A percentile compares a stretch with the other conserved stretches of the same genome.
Conservation (phyloP, 2,888 invertebrate species). For the Galerucella pusilla region DNA sequence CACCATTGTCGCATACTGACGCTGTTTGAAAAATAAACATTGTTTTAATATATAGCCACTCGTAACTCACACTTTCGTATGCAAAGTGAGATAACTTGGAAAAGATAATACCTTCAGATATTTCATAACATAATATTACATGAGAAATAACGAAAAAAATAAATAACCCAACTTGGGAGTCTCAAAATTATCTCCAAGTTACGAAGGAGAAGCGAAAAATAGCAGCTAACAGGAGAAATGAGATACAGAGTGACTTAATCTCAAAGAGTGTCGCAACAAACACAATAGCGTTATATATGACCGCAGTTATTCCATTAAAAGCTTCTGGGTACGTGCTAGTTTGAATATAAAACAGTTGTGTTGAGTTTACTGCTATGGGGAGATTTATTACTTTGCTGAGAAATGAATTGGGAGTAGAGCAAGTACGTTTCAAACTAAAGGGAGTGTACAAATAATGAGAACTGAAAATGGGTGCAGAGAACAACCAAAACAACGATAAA, state of each 20-base stretch:
- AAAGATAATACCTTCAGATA: constrained; percentile 26
- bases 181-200: constrained; percentile 19
- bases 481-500: neutral
- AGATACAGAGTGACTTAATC: constrained; percentile 36
- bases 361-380: constrained; percentile 11
- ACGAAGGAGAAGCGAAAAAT: neutral
- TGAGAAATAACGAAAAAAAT: constrained; percentile 34
- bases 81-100: constrained; percentile 22
- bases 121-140: constrained; percentile 36
- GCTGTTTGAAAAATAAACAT: constrained; percentile 26
- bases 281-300: constrained; percentile 38
- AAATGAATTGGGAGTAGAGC: constrained; percentile 14
- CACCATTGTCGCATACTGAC: neutral
- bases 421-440: neutral
- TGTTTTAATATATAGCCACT: constrained; percentile 20
- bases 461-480: neutral
- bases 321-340: constrained; percentile 38
- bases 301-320: constrained; percentile 40
- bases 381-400: constrained; percentile 9
- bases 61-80: constrained; percentile 25
- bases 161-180: constrained; percentile 4
- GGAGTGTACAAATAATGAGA: neutral
- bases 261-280: constrained; percentile 29
- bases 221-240: neutral
- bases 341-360: constrained; percentile 36